phyloP scores from a whole-genome alignment of 2,797 vertebrate genomes.

The Centroberyx gerrardi region DNA sequence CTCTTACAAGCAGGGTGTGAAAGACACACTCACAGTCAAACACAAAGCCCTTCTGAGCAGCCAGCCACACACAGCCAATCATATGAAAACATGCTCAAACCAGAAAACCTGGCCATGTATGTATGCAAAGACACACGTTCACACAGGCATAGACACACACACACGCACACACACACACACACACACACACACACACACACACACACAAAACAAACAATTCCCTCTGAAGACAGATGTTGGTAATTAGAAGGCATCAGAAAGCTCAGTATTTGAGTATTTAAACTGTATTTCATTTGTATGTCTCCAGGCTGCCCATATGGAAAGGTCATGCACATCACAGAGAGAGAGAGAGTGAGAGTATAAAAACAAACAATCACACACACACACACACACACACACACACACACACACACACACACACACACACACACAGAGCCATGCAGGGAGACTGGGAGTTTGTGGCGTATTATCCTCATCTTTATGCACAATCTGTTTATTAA shows the following conservation, averaged over 20 bases:
- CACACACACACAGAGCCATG: constrained; percentile 19
- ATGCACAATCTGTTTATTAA: constrained; percentile 76
- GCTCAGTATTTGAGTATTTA: constrained; percentile 57
- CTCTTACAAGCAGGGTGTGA: constrained; percentile 8
- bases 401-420: constrained; percentile 17
- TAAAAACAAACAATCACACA: not conserved
- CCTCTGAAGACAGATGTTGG: constrained; percentile 65
- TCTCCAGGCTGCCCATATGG: constrained; percentile 69
- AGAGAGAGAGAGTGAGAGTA: constrained; percentile 27
- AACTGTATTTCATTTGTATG: constrained; percentile 56
- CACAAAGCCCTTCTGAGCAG: constrained; percentile 60
- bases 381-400: constrained; percentile 14
- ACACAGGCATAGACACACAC: constrained; percentile 2
- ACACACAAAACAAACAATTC: constrained; percentile 44
- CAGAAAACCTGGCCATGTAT: not conserved
- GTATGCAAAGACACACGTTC: not conserved
- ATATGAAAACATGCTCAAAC: constrained; percentile 26
- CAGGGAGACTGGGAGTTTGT: constrained; percentile 47
- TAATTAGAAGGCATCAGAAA: constrained; percentile 69
- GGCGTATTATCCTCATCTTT: constrained; percentile 67
- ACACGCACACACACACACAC: not conserved
- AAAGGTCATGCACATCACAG: constrained; percentile 68
- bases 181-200: not conserved
- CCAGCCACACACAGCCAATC: constrained; percentile 40
- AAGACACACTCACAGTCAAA: constrained; percentile 37